Conservation (phyloP, 1,140 invertebrate genomes). For the Xylocopa sonorina region DNA sequence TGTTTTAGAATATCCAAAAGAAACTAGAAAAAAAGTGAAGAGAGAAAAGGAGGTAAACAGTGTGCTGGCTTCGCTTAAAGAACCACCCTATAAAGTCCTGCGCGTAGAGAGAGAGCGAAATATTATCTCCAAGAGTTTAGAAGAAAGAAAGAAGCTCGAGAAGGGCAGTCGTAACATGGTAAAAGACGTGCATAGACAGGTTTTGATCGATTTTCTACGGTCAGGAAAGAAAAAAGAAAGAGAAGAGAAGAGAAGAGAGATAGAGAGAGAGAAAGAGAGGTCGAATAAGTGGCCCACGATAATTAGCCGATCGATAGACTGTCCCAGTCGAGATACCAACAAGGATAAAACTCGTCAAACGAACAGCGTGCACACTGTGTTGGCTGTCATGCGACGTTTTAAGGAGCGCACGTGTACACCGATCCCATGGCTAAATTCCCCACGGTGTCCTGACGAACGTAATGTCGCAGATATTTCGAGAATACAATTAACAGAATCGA, state of each 20-base stretch:
- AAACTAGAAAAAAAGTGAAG: not conserved
- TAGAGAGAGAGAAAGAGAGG: conserved; percentile 23
- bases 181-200: not conserved
- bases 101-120: no score
- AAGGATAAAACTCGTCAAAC: conserved; percentile 51
- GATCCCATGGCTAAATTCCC: not conserved
- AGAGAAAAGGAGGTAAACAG: not conserved
- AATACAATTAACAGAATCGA: not conserved
- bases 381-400: conserved; percentile 66
- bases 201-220: conserved; percentile 2
- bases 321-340: conserved; percentile 40
- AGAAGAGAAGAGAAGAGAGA: no score
- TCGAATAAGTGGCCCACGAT: conserved; percentile 53
- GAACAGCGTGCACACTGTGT: conserved; percentile 69
- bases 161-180: not conserved
- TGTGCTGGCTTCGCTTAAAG: not conserved
- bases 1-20: not conserved
- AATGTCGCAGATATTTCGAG: not conserved
- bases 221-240: no score
- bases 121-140: no score
- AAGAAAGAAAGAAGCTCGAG: not conserved
- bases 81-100: not conserved
- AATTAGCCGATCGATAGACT: conserved; percentile 58
- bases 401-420: conserved; percentile 54
- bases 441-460: not conserved